These are phyloP conservation scores for Trididemnum miniatum DNA, from an alignment of 23 tunicate species.

Conservation along the genomic window DNA sequence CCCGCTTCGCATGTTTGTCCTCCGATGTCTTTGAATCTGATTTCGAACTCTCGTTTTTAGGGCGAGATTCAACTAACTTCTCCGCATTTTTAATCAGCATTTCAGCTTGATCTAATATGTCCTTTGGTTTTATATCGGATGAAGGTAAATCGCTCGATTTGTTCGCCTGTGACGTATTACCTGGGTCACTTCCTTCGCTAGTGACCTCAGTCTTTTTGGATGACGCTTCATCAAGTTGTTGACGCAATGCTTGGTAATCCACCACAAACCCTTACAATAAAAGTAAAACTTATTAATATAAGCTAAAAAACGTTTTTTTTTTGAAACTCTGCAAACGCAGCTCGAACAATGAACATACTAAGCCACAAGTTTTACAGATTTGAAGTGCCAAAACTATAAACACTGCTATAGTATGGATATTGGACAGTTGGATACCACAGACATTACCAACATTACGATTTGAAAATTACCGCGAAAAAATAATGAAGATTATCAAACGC, in stretches of 20 bases:
- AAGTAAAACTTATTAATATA: no score
- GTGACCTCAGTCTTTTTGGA: conserved; percentile 43
- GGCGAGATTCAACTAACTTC: conserved; percentile 32
- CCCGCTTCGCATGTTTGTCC: conserved; percentile 38
- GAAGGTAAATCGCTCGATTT: background rate
- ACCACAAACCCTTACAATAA: conserved; percentile 71
- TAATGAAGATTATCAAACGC: no score
- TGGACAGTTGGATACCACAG: no score
- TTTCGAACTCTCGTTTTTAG: conserved; percentile 16
- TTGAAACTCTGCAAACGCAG: no score
- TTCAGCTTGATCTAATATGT: conserved; percentile 47
- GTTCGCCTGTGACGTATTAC: conserved; percentile 17
- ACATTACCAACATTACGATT: no score
- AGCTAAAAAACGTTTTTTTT: no score
- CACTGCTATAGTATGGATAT: no score
- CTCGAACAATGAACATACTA: no score
- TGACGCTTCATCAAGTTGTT: conserved; percentile 62
- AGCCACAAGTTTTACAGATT: no score
- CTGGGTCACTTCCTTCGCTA: conserved; percentile 1
- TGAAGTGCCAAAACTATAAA: no score
- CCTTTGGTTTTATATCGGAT: background rate
- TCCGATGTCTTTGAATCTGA: conserved; percentile 19
- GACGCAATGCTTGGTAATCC: conserved; percentile 85
- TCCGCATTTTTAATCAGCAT: conserved; percentile 41
- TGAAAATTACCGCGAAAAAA: no score